These are phyloP conservation scores for rat (Rattus norvegicus) DNA, from an alignment of 2,113 vertebrate genomes.

Conservation along the genomic window GRCr8 NC_086027.1:69479001-69479500, in stretches of 20 bases:
- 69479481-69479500: neutral
- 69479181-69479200: neutral
- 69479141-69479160: neutral
- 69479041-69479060: neutral
- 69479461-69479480: neutral
- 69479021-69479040: neutral
- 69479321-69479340: neutral
- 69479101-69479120: neutral
- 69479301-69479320: neutral
- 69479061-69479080: neutral
- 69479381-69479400: neutral
- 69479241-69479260: neutral
- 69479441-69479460: neutral
- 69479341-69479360: neutral
- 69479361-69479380: neutral
- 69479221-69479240: neutral
- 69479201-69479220: neutral
- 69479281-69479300: neutral
- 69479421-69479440: neutral
- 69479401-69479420: neutral
- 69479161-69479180: neutral
- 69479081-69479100: neutral
- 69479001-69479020: neutral
- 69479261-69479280: neutral
- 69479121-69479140: neutral